phyloP scores from a whole-genome alignment of 1,140 invertebrate species.

The Oryctes rhinoceros region DNA sequence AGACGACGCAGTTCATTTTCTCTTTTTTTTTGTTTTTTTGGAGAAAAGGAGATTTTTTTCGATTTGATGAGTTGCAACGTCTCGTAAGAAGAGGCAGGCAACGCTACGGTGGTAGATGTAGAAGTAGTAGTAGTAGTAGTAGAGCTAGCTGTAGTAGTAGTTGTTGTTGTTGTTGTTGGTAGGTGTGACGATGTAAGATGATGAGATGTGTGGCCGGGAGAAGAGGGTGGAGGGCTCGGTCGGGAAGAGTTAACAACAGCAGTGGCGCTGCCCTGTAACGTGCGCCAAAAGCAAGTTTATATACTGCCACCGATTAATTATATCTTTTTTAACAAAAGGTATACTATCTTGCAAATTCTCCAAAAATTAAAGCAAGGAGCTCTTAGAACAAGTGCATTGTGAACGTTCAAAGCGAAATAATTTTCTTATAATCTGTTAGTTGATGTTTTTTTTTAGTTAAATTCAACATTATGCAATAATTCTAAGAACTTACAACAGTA shows the following conservation, averaged over 20 bases:
- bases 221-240: slow-evolving; percentile 54
- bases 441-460: too few relatives aligned
- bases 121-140: slow-evolving; percentile 54
- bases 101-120: slow-evolving; percentile 42
- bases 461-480: neutral
- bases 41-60: neutral
- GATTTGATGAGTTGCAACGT: slow-evolving; percentile 35
- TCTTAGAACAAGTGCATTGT: too few relatives aligned
- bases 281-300: slow-evolving; percentile 58
- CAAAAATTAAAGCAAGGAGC: too few relatives aligned
- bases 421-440: too few relatives aligned
- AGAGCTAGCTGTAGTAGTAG: slow-evolving; percentile 44
- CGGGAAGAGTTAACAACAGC: slow-evolving; percentile 58
- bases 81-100: slow-evolving; percentile 41
- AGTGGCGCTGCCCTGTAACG: slow-evolving; percentile 59
- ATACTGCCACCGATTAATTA: slow-evolving; percentile 44
- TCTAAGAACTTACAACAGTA: slow-evolving; percentile 12
- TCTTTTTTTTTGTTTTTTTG: slow-evolving; percentile 22
- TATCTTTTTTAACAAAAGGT: too few relatives aligned
- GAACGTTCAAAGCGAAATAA: too few relatives aligned
- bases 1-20: slow-evolving; percentile 9
- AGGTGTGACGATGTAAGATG: slow-evolving; percentile 54
- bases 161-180: slow-evolving; percentile 47
- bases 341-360: too few relatives aligned
- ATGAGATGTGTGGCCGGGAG: slow-evolving; percentile 57